Evolutionary conservation across 2,888 invertebrate genomes (phyloP).

Genomic region (Lottia scabra): DNA sequence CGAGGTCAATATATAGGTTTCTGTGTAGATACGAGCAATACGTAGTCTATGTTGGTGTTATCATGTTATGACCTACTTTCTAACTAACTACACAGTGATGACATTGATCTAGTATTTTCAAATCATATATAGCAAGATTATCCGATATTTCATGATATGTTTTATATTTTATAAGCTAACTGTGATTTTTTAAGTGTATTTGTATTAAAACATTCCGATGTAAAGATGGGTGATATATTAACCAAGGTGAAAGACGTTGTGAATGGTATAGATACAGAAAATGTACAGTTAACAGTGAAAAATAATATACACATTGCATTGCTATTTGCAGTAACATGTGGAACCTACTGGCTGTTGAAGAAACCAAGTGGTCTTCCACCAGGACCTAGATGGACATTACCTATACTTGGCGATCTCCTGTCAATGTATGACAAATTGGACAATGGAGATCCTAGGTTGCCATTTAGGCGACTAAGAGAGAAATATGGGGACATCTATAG

Average conservation of each 20-base stretch:
- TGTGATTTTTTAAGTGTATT: too few relatives aligned
- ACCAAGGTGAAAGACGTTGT: background rate
- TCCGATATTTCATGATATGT: too few relatives aligned
- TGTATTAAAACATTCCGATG: background rate
- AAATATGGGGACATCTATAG: conserved; percentile 42
- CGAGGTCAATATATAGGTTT: too few relatives aligned
- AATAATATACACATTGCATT: background rate
- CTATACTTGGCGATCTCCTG: conserved; percentile 6
- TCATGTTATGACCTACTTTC: too few relatives aligned
- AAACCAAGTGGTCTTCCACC: conserved; percentile 8
- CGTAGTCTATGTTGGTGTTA: too few relatives aligned
- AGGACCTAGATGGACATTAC: conserved; percentile 8
- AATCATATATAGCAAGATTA: too few relatives aligned
- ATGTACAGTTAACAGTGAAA: background rate
- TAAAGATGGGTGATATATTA: background rate
- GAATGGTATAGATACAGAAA: too few relatives aligned
- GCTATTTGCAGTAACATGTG: background rate
- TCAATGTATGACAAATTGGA: too few relatives aligned
- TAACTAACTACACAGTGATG: too few relatives aligned
- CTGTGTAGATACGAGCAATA: too few relatives aligned
- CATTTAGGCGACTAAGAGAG: conserved; percentile 32
- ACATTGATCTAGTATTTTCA: too few relatives aligned
- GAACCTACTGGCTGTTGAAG: background rate
- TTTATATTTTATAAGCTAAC: too few relatives aligned
- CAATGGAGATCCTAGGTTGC: conserved; percentile 25